A percentile compares a stretch with the other conserved stretches of the same genome.
These are phyloP conservation scores for Kryptopterus vitreolus DNA, from an alignment of 2,797 vertebrate species.

Conservation along the genomic window DNA sequence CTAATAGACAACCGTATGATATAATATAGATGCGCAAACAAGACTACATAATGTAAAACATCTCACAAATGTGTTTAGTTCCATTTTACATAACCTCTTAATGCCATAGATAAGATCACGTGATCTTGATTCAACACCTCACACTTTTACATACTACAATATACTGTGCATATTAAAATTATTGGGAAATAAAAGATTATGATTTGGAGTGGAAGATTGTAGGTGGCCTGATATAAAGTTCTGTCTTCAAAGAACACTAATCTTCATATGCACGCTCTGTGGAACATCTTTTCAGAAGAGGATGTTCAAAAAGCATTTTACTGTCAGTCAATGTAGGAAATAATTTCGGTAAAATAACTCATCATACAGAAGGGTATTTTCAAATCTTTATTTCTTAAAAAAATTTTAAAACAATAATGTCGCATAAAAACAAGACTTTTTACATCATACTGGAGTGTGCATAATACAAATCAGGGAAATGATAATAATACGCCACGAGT, in stretches of 20 bases:
- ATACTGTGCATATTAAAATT: no score
- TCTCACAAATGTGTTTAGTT: background rate
- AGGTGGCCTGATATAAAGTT: no score
- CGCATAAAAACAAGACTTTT: constrained; percentile 20
- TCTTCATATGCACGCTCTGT: no score
- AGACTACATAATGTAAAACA: background rate
- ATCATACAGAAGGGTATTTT: background rate
- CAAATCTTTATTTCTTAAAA: constrained; percentile 17
- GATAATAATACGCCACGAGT: background rate
- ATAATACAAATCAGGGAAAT: constrained; percentile 21
- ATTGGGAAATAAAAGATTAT: no score
- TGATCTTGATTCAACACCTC: background rate
- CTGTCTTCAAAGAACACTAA: no score
- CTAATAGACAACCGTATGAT: background rate
- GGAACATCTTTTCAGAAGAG: no score
- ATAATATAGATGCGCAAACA: background rate
- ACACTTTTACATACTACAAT: no score
- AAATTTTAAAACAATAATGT: background rate
- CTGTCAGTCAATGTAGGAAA: no score
- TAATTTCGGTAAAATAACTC: no score
- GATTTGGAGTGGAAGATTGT: no score
- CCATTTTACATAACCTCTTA: background rate
- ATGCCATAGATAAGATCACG: no score
- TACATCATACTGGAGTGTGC: constrained; percentile 34
- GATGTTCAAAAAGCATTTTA: no score